Percentiles rank a stretch among this genome's conserved stretches.
Evolutionary conservation across 2,888 invertebrate genomes (phyloP).

Genomic region (Dicyrtomina minuta): DNA sequence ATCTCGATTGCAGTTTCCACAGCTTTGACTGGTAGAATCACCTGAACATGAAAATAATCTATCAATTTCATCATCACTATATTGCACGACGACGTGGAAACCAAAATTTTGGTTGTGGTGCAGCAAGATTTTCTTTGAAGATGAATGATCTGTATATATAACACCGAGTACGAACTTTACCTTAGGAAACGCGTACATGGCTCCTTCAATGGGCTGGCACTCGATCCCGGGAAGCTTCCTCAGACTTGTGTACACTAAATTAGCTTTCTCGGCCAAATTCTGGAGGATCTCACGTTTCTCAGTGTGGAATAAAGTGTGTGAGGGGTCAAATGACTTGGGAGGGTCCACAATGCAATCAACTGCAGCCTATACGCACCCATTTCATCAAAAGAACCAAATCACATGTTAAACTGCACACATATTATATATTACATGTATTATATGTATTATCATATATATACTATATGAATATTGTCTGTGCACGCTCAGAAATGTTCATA

Average conservation of each 20-base stretch:
- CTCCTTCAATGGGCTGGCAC: slow-evolving; percentile 83
- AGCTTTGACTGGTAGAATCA: not conserved
- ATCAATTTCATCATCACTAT: too few species aligned
- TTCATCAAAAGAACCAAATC: too few species aligned
- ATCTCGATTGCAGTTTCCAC: slow-evolving; percentile 56
- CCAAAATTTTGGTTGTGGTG: too few species aligned
- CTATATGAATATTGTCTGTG: too few species aligned
- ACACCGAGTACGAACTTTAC: too few species aligned
- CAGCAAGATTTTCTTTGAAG: too few species aligned
- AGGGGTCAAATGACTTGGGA: slow-evolving; percentile 80
- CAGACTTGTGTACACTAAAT: slow-evolving; percentile 81
- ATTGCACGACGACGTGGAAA: too few species aligned
- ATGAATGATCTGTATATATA: too few species aligned
- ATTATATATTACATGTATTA: not conserved
- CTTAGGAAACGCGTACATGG: slow-evolving; percentile 97
- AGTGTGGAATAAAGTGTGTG: slow-evolving; percentile 72
- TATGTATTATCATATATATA: too few species aligned
- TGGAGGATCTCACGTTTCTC: slow-evolving; percentile 74
- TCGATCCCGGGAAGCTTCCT: slow-evolving; percentile 84
- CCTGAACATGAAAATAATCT: too few species aligned
- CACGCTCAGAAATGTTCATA: too few species aligned
- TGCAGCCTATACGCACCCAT: slow-evolving; percentile 66
- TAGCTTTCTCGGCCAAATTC: slow-evolving; percentile 76
- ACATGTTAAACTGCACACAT: not conserved
- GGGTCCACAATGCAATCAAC: slow-evolving; percentile 90